Evolutionary conservation across 2,888 invertebrate genomes (phyloP).

Genomic region (Ceramica pisi): DNA sequence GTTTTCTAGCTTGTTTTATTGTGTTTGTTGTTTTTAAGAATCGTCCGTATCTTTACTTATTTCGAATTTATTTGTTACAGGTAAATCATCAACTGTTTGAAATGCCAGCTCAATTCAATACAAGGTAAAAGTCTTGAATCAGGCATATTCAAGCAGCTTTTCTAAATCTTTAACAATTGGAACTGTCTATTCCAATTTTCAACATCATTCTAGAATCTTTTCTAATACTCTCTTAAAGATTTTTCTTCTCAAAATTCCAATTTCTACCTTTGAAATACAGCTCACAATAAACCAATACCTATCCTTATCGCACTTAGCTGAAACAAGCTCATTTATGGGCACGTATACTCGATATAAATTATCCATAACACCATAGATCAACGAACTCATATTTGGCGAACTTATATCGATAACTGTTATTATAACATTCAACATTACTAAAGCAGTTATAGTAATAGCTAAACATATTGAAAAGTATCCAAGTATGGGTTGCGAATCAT

Average conservation of each 20-base stretch:
- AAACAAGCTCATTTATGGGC: conserved; percentile 18
- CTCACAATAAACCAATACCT: conserved; percentile 14
- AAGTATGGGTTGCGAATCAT: conserved; percentile 74
- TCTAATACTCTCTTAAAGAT: no score
- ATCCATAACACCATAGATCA: conserved; percentile 37
- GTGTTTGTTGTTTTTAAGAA: background rate
- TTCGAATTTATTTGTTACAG: conserved; percentile 59
- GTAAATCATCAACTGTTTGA: conserved; percentile 47
- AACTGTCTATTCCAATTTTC: no score
- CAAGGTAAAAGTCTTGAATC: conserved; percentile 30
- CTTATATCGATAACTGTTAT: conserved; percentile 44
- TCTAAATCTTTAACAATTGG: no score
- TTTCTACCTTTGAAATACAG: conserved; percentile 4
- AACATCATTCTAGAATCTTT: background rate
- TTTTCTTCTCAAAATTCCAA: background rate
- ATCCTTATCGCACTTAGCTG: conserved; percentile 27
- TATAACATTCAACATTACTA: conserved; percentile 19
- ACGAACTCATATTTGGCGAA: conserved; percentile 51
- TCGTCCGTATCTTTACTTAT: conserved; percentile 14
- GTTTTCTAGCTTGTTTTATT: background rate
- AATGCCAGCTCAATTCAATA: background rate
- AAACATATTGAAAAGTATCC: conserved; percentile 58
- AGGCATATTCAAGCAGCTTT: background rate
- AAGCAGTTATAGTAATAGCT: conserved; percentile 45
- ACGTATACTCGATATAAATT: conserved; percentile 38